Percentiles rank a stretch among this genome's conserved stretches.
Evolutionary conservation across 30 jellyfish, hydroid and myxozoan genomes (phyloP).

Genomic region (Aurelia aurita): DNA sequence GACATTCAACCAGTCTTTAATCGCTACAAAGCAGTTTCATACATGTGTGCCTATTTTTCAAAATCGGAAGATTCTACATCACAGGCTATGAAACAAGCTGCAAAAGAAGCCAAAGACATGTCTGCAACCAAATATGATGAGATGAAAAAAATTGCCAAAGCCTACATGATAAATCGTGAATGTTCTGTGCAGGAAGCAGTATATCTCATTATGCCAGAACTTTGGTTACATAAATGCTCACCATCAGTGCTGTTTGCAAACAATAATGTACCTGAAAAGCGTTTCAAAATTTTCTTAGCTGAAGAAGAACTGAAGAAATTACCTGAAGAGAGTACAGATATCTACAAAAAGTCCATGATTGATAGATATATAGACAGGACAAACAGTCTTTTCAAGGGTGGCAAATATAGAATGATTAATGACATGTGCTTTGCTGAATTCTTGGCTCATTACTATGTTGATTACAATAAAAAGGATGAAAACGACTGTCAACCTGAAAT

Average conservation of each 20-base stretch:
- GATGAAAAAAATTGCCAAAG: too few relatives aligned
- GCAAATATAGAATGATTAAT: constrained; percentile 4
- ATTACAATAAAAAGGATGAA: not conserved
- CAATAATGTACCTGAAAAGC: constrained; percentile 41
- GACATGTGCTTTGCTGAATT: constrained; percentile 49
- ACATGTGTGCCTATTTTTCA: too few relatives aligned
- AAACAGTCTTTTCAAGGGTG: not conserved
- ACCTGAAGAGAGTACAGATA: constrained; percentile 10
- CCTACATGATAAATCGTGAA: too few relatives aligned
- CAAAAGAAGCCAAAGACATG: too few relatives aligned
- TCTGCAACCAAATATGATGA: too few relatives aligned
- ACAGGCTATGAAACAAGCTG: too few relatives aligned
- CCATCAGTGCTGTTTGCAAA: constrained; percentile 29
- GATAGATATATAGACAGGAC: constrained; percentile 49
- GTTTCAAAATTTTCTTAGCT: not conserved
- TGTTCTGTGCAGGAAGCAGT: too few relatives aligned
- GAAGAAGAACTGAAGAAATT: constrained; percentile 9
- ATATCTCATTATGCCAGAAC: constrained; percentile 14
- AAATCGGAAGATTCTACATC: too few relatives aligned
- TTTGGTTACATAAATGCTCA: constrained; percentile 29
- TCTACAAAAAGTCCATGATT: constrained; percentile 14
- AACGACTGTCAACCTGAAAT: constrained; percentile 36
- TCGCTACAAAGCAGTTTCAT: too few relatives aligned
- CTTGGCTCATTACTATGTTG: constrained; percentile 14
- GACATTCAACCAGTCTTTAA: too few relatives aligned